Conservation (phyloP, 2,797 vertebrate genomes). For the Rousettus madagascariensis region DNA sequence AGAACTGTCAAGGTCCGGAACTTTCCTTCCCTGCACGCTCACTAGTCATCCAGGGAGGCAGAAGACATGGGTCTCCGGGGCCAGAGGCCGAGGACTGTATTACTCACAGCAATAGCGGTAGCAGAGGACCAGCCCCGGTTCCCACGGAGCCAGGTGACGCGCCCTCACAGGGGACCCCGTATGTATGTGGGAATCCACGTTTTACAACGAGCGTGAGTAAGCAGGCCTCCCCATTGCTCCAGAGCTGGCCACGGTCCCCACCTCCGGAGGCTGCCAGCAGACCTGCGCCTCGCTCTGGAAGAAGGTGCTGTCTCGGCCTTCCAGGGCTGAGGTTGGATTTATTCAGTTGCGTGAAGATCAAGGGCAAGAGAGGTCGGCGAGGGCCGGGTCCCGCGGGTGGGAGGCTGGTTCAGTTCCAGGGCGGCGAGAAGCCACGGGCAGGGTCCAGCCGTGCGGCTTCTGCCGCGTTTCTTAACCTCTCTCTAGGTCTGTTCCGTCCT, state of each 20-base stretch:
- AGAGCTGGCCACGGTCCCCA: not conserved
- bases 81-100: not conserved
- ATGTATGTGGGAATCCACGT: not conserved
- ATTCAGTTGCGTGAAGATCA: not conserved
- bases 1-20: not conserved
- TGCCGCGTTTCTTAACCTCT: fast-evolving
- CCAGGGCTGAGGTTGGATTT: not conserved
- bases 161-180: not conserved
- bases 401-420: not conserved
- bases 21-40: not conserved
- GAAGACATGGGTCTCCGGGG: not conserved
- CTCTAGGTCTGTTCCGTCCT: not conserved
- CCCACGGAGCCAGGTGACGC: not conserved
- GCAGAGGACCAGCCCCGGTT: not conserved
- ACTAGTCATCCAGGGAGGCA: not conserved
- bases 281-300: not conserved
- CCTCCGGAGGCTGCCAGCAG: not conserved
- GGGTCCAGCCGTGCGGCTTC: not conserved
- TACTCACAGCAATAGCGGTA: not conserved
- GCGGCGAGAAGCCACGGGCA: not conserved
- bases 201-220: not conserved
- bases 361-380: not conserved
- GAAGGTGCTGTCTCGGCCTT: not conserved
- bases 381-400: fast-evolving
- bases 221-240: not conserved